Percentiles rank a stretch among this genome's conserved stretches.
phyloP scores from a whole-genome alignment of 2,113 vertebrate species.

The Oceanites oceanicus region DNA sequence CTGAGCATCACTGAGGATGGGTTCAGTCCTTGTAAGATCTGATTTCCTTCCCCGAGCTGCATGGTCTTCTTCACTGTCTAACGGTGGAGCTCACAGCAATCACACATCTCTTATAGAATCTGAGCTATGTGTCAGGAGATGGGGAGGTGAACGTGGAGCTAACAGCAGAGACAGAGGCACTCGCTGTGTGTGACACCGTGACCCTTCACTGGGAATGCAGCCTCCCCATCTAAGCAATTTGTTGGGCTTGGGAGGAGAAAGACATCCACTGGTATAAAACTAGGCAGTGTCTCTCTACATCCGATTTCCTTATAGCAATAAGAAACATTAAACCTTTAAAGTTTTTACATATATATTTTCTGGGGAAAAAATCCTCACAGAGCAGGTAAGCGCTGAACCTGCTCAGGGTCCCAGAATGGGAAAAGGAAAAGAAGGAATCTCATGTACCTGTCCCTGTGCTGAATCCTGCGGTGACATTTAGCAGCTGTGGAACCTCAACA shows the following conservation, averaged over 20 bases:
- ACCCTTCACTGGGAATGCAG: background rate
- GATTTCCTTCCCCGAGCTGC: background rate
- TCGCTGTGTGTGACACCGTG: background rate
- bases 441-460: background rate
- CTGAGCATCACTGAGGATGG: background rate
- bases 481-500: constrained; percentile 58
- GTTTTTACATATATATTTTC: background rate
- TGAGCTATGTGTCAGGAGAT: background rate
- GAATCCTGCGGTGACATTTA: constrained; percentile 37
- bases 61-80: background rate
- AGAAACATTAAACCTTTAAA: background rate
- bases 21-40: background rate
- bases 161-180: background rate
- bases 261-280: background rate
- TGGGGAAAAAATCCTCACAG: background rate
- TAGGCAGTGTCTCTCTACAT: background rate
- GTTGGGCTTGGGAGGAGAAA: background rate
- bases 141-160: background rate
- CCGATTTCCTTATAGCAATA: background rate
- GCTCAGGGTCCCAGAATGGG: background rate
- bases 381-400: background rate
- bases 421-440: background rate
- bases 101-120: background rate
- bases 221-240: background rate
- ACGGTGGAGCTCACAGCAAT: background rate